A percentile compares a stretch with the other conserved stretches of the same genome.
These are phyloP conservation scores for Ovis aries DNA, from an alignment of 2,113 vertebrate genomes.

Conservation along the genomic window ARS-UI_Ramb_v3.0 NC_056054.1:72155501-72156000, in stretches of 20 bases:
- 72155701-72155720: background rate
- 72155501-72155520: background rate
- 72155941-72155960: background rate
- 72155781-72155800: background rate
- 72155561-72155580: background rate
- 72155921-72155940: background rate
- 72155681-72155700: background rate
- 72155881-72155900: background rate
- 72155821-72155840: background rate
- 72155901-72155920: background rate
- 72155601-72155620: background rate
- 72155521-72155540: background rate
- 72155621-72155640: background rate
- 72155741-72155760: background rate
- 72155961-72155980: background rate
- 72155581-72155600: background rate
- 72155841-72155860: background rate
- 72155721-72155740: background rate
- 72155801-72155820: background rate
- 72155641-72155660: background rate
- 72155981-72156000: background rate
- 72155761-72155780: background rate
- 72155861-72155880: background rate
- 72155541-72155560: background rate
- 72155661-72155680: background rate